Evolutionary conservation across 92 coral and sea anemone species (phyloP).

Genomic region (Porites lobata): DNA sequence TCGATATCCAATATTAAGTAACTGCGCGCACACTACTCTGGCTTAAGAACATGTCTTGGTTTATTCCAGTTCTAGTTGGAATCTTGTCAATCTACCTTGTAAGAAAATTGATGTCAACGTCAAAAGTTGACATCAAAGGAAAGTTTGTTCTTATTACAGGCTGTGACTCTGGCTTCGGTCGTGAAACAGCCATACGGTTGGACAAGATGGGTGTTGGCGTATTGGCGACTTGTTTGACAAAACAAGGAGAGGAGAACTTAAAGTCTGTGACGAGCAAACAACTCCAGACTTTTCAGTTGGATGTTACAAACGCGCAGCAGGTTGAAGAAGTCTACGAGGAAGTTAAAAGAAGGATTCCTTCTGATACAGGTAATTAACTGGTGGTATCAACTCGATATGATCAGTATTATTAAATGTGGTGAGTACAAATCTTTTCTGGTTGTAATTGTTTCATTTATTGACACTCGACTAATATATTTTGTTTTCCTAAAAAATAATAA

Average conservation of each 20-base stretch:
- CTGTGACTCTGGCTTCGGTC: slow-evolving; percentile 88
- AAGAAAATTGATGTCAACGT: slow-evolving; percentile 5
- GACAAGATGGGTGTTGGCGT: slow-evolving; percentile 73
- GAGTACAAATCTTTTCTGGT: too few species aligned
- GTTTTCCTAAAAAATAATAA: too few species aligned
- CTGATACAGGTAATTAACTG: slow-evolving; percentile 3
- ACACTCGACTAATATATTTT: too few species aligned
- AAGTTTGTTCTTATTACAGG: slow-evolving; percentile 87
- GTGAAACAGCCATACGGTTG: slow-evolving; percentile 67
- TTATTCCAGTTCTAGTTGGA: neutral
- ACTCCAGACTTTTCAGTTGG: slow-evolving; percentile 70
- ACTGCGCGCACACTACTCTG: neutral
- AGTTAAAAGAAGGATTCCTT: slow-evolving; percentile 33
- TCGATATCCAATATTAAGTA: too few species aligned
- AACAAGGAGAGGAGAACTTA: slow-evolving; percentile 63
- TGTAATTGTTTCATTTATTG: too few species aligned
- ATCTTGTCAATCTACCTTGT: neutral
- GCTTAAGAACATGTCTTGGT: neutral
- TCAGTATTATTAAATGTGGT: too few species aligned
- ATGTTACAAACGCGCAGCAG: slow-evolving; percentile 64
- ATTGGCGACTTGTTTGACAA: slow-evolving; percentile 77
- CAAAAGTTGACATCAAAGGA: slow-evolving; percentile 39
- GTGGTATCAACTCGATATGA: too few species aligned
- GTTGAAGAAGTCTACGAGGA: slow-evolving; percentile 56
- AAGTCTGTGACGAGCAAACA: slow-evolving; percentile 46